A percentile compares a stretch with the other conserved stretches of the same genome.
Evolutionary conservation across 2,113 vertebrate species (phyloP).

Genomic region (Brachirus orientalis): DNA sequence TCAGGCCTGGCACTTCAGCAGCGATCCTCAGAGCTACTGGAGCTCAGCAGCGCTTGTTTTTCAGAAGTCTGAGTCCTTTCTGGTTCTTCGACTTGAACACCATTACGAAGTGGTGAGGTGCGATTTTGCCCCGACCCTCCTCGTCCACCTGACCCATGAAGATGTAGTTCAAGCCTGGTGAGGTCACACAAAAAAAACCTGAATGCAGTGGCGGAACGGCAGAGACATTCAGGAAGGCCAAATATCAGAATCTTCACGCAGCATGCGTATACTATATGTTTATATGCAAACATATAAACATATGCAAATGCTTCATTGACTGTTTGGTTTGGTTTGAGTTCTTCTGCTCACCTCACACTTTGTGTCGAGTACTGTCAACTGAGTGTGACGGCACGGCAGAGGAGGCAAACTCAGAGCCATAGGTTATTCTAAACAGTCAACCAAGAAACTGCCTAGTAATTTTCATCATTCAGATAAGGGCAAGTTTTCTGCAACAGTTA

Average conservation of each 20-base stretch:
- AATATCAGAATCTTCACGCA: constrained; percentile 64
- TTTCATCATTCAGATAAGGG: neutral
- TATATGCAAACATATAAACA: constrained; percentile 66
- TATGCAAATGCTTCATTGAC: constrained; percentile 31
- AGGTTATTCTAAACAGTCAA: constrained; percentile 57
- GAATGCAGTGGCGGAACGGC: constrained; percentile 83
- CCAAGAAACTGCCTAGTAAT: constrained; percentile 12
- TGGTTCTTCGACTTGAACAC: constrained; percentile 95
- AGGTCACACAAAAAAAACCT: constrained; percentile 82
- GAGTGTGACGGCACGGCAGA: constrained; percentile 32
- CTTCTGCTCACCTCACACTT: constrained; percentile 67
- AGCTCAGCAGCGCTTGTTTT: constrained; percentile 90
- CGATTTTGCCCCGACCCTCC: constrained; percentile 90
- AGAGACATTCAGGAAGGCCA: constrained; percentile 82
- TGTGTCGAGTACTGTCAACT: constrained; percentile 16
- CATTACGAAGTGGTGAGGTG: constrained; percentile 92
- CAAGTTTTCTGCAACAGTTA: too few relatives aligned
- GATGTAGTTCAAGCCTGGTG: constrained; percentile 95
- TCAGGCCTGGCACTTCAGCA: neutral
- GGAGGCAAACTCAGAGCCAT: constrained; percentile 74
- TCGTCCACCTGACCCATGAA: constrained; percentile 96
- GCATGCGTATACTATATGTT: constrained; percentile 57
- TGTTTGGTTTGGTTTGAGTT: constrained; percentile 60
- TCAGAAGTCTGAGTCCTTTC: constrained; percentile 88
- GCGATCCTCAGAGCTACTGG: constrained; percentile 2